Evolutionary conservation across 1,140 invertebrate genomes (phyloP).

Genomic region (Bombus sibiricus): DNA sequence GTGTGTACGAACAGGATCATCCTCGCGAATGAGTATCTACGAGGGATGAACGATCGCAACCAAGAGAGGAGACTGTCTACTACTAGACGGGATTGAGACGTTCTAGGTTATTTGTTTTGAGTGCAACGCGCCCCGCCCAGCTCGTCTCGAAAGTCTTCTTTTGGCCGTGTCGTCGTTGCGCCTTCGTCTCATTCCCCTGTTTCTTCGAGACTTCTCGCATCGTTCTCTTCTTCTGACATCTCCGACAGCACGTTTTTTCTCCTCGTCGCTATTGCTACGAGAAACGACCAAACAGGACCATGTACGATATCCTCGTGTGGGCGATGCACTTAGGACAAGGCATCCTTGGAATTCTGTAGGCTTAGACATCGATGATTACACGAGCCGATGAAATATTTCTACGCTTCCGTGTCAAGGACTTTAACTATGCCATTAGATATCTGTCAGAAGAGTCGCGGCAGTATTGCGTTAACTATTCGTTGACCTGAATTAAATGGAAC

Average conservation of each 20-base stretch:
- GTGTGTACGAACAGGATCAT: slow-evolving; percentile 2
- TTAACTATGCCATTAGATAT: slow-evolving; percentile 3
- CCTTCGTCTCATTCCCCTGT: slow-evolving; percentile 11
- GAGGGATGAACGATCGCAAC: slow-evolving; percentile 37
- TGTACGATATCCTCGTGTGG: slow-evolving; percentile 28
- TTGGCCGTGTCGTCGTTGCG: too few relatives aligned
- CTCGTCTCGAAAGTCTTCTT: slow-evolving; percentile 48
- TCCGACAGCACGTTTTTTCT: slow-evolving; percentile 42
- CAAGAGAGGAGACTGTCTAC: slow-evolving; percentile 51
- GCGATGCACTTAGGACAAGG: slow-evolving; percentile 43
- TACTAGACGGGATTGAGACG: slow-evolving; percentile 73
- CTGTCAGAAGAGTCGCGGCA: slow-evolving; percentile 4
- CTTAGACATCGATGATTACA: not conserved
- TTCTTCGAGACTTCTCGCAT: not conserved
- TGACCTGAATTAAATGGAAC: slow-evolving; percentile 20
- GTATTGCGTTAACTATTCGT: slow-evolving; percentile 8
- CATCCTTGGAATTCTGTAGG: slow-evolving; percentile 45
- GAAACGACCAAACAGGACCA: slow-evolving; percentile 17
- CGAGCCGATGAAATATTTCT: slow-evolving; percentile 12
- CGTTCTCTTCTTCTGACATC: not conserved
- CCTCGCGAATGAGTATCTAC: slow-evolving; percentile 8
- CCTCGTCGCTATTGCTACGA: not conserved
- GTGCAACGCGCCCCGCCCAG: slow-evolving; percentile 72
- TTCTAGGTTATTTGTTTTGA: slow-evolving; percentile 78
- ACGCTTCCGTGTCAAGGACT: slow-evolving; percentile 18